Evolutionary conservation across 2,113 vertebrate species (phyloP).

Genomic region (Leucoraja erinaceus): DNA sequence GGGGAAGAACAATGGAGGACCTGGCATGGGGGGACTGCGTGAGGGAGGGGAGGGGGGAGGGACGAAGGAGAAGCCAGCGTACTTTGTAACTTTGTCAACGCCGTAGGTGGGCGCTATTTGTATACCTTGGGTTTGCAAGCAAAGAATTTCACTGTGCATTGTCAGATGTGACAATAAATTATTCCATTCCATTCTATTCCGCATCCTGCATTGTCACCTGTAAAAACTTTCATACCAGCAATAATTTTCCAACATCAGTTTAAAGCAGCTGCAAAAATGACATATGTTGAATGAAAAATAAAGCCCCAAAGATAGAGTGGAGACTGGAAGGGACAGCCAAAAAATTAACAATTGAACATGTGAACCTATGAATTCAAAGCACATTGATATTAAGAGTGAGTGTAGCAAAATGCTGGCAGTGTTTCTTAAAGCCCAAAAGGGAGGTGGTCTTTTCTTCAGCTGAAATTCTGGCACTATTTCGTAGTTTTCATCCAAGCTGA

Average conservation of each 20-base stretch:
- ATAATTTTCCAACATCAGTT: background rate
- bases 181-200: too few relatives aligned
- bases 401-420: background rate
- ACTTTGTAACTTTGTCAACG: too few relatives aligned
- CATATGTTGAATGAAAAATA: background rate
- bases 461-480: background rate
- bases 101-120: too few relatives aligned
- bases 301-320: background rate
- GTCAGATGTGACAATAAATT: too few relatives aligned
- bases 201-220: background rate
- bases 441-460: background rate
- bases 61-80: too few relatives aligned
- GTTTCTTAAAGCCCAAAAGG: background rate
- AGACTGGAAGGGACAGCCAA: background rate
- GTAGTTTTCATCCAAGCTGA: background rate
- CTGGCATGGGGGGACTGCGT: too few relatives aligned
- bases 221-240: background rate
- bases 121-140: too few relatives aligned
- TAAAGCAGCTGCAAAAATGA: background rate
- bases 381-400: background rate
- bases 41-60: too few relatives aligned
- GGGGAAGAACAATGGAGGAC: too few relatives aligned
- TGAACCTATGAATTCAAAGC: background rate
- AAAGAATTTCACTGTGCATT: too few relatives aligned
- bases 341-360: background rate